phyloP scores from a whole-genome alignment of 2,113 vertebrate genomes.

The Xiphorhynchus elegans region DNA sequence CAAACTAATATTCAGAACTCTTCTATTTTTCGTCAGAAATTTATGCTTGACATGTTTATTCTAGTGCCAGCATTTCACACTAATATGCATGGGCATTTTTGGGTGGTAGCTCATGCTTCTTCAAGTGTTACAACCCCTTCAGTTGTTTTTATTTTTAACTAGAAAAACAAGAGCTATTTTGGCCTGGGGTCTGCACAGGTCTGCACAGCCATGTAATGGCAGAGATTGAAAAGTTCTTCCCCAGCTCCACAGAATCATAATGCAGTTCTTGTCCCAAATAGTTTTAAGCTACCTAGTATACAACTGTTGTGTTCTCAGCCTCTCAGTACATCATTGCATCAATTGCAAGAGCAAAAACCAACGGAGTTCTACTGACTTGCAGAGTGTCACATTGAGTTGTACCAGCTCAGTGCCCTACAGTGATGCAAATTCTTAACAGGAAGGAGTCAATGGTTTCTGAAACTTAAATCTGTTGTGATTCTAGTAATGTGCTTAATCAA shows the following conservation, averaged over 20 bases:
- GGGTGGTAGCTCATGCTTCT: neutral
- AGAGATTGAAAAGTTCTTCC: neutral
- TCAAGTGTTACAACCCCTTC: neutral
- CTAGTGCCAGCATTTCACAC: neutral
- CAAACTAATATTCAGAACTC: neutral
- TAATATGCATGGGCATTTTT: neutral
- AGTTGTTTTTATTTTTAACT: neutral
- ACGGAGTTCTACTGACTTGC: neutral
- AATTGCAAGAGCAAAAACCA: neutral
- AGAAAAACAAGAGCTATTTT: rapidly evolving
- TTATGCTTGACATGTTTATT: neutral
- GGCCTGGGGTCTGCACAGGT: neutral
- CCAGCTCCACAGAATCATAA: neutral
- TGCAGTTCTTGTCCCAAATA: neutral
- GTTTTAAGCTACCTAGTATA: neutral
- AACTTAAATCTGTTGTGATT: neutral
- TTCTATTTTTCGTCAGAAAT: neutral
- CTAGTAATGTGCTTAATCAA: neutral
- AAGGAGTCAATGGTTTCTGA: neutral
- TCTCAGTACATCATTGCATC: neutral
- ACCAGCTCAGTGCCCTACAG: neutral
- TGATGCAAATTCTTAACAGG: neutral
- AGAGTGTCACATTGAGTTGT: neutral
- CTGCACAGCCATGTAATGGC: neutral
- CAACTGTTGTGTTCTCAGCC: neutral